phyloP scores from a whole-genome alignment of 2,113 vertebrate genomes.

The Solea senegalensis region DNA sequence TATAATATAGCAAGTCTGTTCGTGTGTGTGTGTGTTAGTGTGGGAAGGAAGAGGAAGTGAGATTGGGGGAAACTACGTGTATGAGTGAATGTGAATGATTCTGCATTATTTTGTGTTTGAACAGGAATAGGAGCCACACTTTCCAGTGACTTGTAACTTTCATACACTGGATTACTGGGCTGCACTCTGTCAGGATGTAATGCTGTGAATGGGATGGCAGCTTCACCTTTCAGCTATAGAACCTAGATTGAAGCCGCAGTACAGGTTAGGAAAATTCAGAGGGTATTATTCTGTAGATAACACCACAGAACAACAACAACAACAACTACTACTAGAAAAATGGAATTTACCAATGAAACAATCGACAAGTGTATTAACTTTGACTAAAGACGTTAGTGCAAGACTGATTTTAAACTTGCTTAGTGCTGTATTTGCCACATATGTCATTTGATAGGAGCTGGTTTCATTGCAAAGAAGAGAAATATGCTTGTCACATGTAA shows the following conservation, averaged over 20 bases:
- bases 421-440: too few relatives aligned
- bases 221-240: conserved; percentile 14
- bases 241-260: background rate
- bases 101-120: conserved; percentile 28
- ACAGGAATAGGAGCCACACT: conserved; percentile 20
- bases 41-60: background rate
- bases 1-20: conserved; percentile 49
- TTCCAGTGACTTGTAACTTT: conserved; percentile 17
- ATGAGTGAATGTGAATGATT: conserved; percentile 4
- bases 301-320: background rate
- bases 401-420: background rate
- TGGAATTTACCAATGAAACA: background rate
- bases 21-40: conserved; percentile 4
- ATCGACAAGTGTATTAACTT: background rate
- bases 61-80: background rate
- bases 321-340: background rate
- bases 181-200: conserved; percentile 8
- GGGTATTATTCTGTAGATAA: background rate
- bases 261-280: background rate
- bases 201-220: conserved; percentile 5
- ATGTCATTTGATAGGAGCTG: too few relatives aligned
- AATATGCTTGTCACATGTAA: too few relatives aligned
- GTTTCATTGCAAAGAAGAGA: too few relatives aligned
- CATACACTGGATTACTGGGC: conserved; percentile 6
- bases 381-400: background rate